A percentile compares a stretch with the other conserved stretches of the same genome.
These are phyloP conservation scores for Geodia barretti DNA, from an alignment of 37 sponge, comb jelly and placozoan species.

Conservation along the genomic window DNA sequence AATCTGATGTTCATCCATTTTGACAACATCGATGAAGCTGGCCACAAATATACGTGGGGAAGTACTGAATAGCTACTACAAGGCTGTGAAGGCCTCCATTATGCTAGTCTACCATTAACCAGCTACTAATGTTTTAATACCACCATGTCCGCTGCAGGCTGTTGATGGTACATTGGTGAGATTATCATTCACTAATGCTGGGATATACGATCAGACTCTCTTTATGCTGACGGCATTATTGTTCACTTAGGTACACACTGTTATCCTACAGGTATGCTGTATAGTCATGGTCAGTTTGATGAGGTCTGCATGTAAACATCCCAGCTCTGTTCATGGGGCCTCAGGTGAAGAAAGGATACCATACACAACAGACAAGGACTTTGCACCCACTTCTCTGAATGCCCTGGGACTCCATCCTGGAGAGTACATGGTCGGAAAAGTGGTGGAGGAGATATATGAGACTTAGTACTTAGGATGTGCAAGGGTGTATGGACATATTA, in stretches of 20 bases:
- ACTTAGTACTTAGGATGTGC: neutral
- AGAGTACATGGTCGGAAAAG: slow-evolving; percentile 20
- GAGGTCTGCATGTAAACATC: slow-evolving; percentile 29
- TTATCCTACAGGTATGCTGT: neutral
- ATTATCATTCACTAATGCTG: slow-evolving; percentile 1
- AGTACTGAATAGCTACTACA: slow-evolving; percentile 28
- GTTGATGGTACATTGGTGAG: slow-evolving; percentile 41
- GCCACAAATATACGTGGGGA: slow-evolving; percentile 14
- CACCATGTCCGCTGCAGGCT: neutral
- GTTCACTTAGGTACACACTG: neutral
- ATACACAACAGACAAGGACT: slow-evolving; percentile 28
- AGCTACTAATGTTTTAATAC: neutral
- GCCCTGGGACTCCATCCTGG: slow-evolving; percentile 38
- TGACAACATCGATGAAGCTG: slow-evolving; percentile 30
- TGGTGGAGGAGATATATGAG: slow-evolving; percentile 32
- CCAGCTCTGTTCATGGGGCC: slow-evolving; percentile 44
- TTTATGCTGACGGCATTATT: slow-evolving; percentile 21
- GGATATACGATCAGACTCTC: slow-evolving; percentile 16
- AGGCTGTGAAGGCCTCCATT: slow-evolving; percentile 15
- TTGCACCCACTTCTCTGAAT: slow-evolving; percentile 41
- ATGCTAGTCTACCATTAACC: neutral
- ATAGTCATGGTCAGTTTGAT: slow-evolving; percentile 19
- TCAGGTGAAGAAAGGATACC: slow-evolving; percentile 18
- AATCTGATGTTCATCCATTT: slow-evolving; percentile 41
- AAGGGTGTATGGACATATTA: neutral